Percentiles rank a stretch among this genome's conserved stretches.
These are phyloP conservation scores for Acanthisitta chloris DNA, from an alignment of 2,113 vertebrate genomes.

Conservation along the genomic window DNA sequence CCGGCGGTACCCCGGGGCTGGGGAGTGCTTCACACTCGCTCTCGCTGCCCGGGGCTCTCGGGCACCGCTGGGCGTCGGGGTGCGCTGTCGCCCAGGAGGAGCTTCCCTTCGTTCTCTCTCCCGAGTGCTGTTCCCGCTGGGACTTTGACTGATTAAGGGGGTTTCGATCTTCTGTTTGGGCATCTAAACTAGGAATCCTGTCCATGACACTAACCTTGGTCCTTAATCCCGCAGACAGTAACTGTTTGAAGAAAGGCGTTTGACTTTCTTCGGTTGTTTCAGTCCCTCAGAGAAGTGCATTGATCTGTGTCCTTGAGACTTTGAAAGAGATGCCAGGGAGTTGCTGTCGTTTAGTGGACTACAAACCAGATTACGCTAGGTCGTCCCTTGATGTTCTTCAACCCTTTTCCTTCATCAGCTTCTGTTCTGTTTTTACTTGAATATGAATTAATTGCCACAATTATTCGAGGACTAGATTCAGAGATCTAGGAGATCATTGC, in stretches of 20 bases:
- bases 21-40: background rate
- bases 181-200: background rate
- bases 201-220: background rate
- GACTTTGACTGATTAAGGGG: background rate
- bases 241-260: background rate
- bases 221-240: background rate
- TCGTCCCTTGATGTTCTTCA: background rate
- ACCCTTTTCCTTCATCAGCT: background rate
- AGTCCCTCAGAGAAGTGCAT: background rate
- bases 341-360: background rate
- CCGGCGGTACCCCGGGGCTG: background rate
- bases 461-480: background rate
- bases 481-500: background rate
- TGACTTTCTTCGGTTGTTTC: background rate
- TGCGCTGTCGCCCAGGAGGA: background rate
- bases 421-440: constrained; percentile 46
- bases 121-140: background rate
- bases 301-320: background rate
- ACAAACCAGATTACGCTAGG: background rate
- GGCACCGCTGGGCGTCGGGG: background rate
- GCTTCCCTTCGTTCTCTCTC: background rate
- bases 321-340: background rate
- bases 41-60: background rate
- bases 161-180: background rate
- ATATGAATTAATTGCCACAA: background rate